These are phyloP conservation scores for Thunnus albacares DNA, from an alignment of 2,797 vertebrate species.

Conservation along the genomic window DNA sequence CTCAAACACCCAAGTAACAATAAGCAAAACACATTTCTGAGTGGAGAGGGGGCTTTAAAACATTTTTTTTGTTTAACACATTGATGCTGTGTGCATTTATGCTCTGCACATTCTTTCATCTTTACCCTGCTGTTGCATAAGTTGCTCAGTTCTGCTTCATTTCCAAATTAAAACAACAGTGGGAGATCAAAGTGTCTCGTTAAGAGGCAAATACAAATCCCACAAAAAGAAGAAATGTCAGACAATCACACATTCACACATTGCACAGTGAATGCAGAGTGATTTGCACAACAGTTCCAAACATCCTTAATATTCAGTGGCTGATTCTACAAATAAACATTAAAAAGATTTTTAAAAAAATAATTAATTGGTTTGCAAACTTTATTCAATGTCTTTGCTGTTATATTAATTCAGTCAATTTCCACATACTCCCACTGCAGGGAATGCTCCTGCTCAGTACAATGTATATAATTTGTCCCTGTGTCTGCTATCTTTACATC, in stretches of 20 bases:
- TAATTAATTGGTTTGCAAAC: neutral
- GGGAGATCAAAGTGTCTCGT: conserved; percentile 63
- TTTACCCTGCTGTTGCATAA: conserved; percentile 29
- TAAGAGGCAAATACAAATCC: conserved; percentile 39
- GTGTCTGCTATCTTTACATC: neutral
- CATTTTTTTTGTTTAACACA: neutral
- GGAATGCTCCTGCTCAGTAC: neutral
- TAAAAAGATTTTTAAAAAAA: too few relatives aligned
- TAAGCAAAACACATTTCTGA: neutral
- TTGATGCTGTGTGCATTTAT: conserved; percentile 20
- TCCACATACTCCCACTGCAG: neutral
- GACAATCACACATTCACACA: conserved; percentile 4
- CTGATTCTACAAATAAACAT: neutral
- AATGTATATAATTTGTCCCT: too few relatives aligned
- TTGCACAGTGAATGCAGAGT: neutral
- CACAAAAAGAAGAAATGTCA: conserved; percentile 36
- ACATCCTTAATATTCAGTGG: neutral
- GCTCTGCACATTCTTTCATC: conserved; percentile 38
- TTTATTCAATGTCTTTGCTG: neutral
- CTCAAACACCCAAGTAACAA: neutral
- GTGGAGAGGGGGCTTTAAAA: neutral
- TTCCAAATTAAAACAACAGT: conserved; percentile 50
- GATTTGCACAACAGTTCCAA: neutral
- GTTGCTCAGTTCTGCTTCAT: conserved; percentile 41
- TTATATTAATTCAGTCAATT: neutral